A percentile compares a stretch with the other conserved stretches of the same genome.
phyloP scores from a whole-genome alignment of 2,888 invertebrate genomes.

The Diaperis boleti region DNA sequence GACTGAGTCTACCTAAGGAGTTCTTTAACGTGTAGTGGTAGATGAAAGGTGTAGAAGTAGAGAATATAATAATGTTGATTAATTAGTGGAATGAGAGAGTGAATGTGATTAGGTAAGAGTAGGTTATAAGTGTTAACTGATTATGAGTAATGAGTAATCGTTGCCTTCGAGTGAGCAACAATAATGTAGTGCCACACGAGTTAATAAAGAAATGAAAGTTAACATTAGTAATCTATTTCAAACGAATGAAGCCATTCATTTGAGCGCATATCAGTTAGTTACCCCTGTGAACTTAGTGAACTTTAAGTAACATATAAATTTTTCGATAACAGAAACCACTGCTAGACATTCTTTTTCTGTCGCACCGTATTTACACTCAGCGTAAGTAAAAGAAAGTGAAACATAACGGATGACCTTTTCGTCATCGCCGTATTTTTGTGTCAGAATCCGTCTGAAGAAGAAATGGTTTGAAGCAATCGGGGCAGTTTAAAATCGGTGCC shows the following conservation, averaged over 20 bases:
- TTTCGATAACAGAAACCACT: slow-evolving; percentile 42
- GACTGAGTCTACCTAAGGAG: neutral
- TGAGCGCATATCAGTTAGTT: slow-evolving; percentile 40
- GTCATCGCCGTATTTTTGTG: slow-evolving; percentile 37
- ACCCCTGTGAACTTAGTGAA: slow-evolving; percentile 41
- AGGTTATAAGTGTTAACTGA: no score
- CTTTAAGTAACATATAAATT: slow-evolving; percentile 42
- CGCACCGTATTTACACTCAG: slow-evolving; percentile 41
- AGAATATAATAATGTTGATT: no score
- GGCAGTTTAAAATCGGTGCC: slow-evolving; percentile 44
- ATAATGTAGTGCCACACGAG: no score
- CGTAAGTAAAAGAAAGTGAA: neutral
- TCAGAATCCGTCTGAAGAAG: slow-evolving; percentile 49
- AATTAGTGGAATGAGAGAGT: no score
- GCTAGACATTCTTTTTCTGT: slow-evolving; percentile 45
- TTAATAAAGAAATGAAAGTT: no score
- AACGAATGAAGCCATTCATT: no score
- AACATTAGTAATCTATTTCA: no score
- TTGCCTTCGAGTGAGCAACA: no score
- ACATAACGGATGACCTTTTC: slow-evolving; percentile 44
- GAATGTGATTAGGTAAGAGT: no score
- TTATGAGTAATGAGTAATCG: no score
- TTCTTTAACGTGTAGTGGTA: slow-evolving; percentile 3
- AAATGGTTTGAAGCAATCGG: slow-evolving; percentile 43
- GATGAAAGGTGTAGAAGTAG: no score